A percentile compares a stretch with the other conserved stretches of the same genome.
phyloP scores from a whole-genome alignment of 2,888 invertebrate species.

The Pseudanteris insignis region DNA sequence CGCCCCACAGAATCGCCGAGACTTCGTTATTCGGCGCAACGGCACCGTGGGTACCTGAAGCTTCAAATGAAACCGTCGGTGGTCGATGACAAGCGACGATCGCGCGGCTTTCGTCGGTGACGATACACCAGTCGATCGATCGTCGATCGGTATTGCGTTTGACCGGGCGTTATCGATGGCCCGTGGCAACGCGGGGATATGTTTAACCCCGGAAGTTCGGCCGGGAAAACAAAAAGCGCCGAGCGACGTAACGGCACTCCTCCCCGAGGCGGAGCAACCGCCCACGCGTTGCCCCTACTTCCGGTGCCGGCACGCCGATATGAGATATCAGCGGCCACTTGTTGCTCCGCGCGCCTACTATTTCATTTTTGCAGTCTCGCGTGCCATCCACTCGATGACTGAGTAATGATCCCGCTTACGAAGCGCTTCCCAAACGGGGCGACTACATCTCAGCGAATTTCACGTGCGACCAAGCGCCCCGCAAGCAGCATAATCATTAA shows the following conservation, averaged over 20 bases:
- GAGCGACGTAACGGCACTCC: slow-evolving; percentile 21
- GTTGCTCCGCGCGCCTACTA: slow-evolving; percentile 47
- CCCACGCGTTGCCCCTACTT: slow-evolving; percentile 54
- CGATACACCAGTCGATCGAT: too few species aligned
- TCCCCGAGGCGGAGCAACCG: slow-evolving; percentile 62
- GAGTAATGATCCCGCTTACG: slow-evolving; percentile 58
- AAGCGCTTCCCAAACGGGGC: too few species aligned
- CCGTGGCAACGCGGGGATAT: slow-evolving; percentile 10
- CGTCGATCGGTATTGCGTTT: background rate
- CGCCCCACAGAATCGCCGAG: slow-evolving; percentile 38
- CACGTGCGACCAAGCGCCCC: too few species aligned
- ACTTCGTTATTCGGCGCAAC: slow-evolving; percentile 45
- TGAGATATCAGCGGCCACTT: slow-evolving; percentile 47
- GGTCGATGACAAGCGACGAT: too few species aligned
- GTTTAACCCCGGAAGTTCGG: slow-evolving; percentile 22
- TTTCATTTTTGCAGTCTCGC: slow-evolving; percentile 26
- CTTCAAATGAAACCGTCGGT: too few species aligned
- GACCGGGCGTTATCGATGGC: background rate
- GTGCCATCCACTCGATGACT: slow-evolving; percentile 35
- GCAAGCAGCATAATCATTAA: too few species aligned
- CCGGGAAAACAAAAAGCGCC: slow-evolving; percentile 1
- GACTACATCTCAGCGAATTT: too few species aligned
- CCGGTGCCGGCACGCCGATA: slow-evolving; percentile 39
- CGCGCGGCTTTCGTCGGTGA: too few species aligned
- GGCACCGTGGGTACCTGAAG: too few species aligned